Percentiles rank a stretch among this genome's conserved stretches.
Conservation (phyloP, 23 tunicate species). For the Diplosoma virens region DNA sequence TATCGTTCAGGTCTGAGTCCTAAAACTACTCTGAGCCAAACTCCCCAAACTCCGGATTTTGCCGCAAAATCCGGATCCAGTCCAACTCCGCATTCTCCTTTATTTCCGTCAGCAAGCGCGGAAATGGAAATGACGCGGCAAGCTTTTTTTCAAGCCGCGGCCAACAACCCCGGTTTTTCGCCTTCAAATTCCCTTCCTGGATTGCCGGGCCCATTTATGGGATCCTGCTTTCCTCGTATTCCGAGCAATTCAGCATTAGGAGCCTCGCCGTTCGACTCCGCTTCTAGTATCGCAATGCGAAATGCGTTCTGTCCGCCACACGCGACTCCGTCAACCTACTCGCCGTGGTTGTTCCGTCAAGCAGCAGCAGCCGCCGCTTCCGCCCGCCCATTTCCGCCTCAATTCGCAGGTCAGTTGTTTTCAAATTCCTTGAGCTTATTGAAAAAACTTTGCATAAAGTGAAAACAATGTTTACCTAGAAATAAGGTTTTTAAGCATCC, state of each 20-base stretch:
- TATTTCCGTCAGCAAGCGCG: background rate
- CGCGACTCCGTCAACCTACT: conserved; percentile 4
- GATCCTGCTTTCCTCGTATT: conserved; percentile 20
- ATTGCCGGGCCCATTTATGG: background rate
- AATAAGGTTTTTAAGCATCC: no score
- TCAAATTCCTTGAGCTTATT: background rate
- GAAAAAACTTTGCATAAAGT: background rate
- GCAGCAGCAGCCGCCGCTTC: conserved; percentile 26
- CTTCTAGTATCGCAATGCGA: background rate
- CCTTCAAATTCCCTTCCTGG: background rate
- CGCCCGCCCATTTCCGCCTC: conserved; percentile 35
- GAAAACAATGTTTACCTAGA: no score
- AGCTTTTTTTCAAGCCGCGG: conserved; percentile 61
- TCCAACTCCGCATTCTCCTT: conserved; percentile 22
- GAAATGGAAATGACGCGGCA: conserved; percentile 41
- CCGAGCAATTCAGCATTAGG: background rate
- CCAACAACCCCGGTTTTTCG: conserved; percentile 30
- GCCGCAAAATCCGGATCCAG: background rate
- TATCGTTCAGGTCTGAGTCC: background rate
- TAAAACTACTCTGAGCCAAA: no score
- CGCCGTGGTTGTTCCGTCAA: conserved; percentile 34
- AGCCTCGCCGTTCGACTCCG: background rate
- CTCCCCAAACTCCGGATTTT: background rate
- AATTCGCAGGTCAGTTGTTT: conserved; percentile 49
- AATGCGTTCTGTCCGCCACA: conserved; percentile 25